Percentiles rank a stretch among this genome's conserved stretches.
These are phyloP conservation scores for Charaxes varanes DNA, from an alignment of 1,140 invertebrate genomes.

Conservation along the genomic window DNA sequence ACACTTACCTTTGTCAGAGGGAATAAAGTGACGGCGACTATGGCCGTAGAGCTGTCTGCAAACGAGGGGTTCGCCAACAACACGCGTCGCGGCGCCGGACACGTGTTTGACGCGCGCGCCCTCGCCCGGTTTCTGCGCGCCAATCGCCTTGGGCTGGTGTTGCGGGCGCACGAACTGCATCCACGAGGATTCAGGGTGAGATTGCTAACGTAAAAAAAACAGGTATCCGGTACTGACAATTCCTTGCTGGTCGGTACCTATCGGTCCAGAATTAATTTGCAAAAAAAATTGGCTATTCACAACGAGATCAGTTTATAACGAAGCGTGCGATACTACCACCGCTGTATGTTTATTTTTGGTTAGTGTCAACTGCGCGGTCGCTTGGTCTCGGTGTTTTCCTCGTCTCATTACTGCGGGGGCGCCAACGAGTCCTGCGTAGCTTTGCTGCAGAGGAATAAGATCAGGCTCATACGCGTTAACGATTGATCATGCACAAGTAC, in stretches of 20 bases:
- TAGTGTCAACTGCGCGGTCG: constrained; percentile 46
- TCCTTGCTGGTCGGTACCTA: too few relatives aligned
- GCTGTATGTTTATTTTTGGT: background rate
- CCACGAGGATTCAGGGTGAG: constrained; percentile 81
- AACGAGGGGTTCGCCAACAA: constrained; percentile 83
- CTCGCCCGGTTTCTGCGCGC: constrained; percentile 78
- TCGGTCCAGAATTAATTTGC: constrained; percentile 13
- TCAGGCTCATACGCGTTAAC: constrained; percentile 33
- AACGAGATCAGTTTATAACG: too few relatives aligned
- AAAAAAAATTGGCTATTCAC: background rate
- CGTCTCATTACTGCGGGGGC: constrained; percentile 49
- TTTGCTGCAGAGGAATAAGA: constrained; percentile 35
- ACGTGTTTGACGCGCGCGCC: constrained; percentile 81
- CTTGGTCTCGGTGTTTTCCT: constrained; percentile 51
- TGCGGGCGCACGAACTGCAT: constrained; percentile 84
- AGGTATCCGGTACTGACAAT: too few relatives aligned
- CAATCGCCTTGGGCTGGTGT: constrained; percentile 80
- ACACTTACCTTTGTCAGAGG: constrained; percentile 17
- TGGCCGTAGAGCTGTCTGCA: constrained; percentile 71
- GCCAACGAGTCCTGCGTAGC: constrained; percentile 43
- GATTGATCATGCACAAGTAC: too few relatives aligned
- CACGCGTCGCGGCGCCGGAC: constrained; percentile 80
- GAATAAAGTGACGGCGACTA: constrained; percentile 59
- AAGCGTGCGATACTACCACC: too few relatives aligned
- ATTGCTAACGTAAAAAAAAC: too few relatives aligned